Evolutionary conservation across 2,888 invertebrate genomes (phyloP), one percentile per base, ranked within the genome.

Genomic region (Hyposoter dolosus): DNA sequence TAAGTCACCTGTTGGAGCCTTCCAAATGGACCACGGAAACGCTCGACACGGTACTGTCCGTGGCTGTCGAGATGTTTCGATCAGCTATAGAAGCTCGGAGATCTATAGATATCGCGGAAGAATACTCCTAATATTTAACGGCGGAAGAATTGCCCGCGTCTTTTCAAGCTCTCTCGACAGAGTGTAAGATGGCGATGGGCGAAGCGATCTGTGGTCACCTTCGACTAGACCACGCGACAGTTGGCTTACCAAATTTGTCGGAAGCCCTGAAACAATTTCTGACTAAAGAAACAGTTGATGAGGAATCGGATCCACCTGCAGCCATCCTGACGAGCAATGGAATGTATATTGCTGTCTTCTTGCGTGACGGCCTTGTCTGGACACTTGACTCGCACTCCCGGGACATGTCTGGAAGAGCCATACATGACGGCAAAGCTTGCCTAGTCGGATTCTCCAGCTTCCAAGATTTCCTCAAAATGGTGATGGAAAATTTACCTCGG

Each of bases 341-440:
- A 9, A 2, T 47, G 23, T 76, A 65, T 2, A 32, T 65, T 3
- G 65, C 47, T 10, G 5, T 76, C 4, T 76, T 76, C 15, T 9
- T 15, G 17, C 19, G 17, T 40, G 47, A 63, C 12, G 65, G 76
- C 9, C 60, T 76, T 45, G 32, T 65, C 17, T 76, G 76, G 76
- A 28, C 65, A 7, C 65, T 76, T 19, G 76, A 65, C 47, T 76
- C 76, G 2, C 76, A 76, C 47, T 65, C 76, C 9, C 43, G 76
- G 32, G 76, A 76, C 45, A 28, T 23, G 9, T 35, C 43, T n/a
- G 76, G 76, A n/a, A 50, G 47, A 76, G 28, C 32, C 15, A 17
- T 28, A 1, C n/a, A 40, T 28, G 50, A 76, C 9, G 76, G 76
- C 9, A 76, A 76, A 47, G 65, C 76, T 17, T 76, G 65, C 19